Base-by-base conservation (phyloP, 2,113 vertebrate genomes). In the Pedionomus torquatus region DNA sequence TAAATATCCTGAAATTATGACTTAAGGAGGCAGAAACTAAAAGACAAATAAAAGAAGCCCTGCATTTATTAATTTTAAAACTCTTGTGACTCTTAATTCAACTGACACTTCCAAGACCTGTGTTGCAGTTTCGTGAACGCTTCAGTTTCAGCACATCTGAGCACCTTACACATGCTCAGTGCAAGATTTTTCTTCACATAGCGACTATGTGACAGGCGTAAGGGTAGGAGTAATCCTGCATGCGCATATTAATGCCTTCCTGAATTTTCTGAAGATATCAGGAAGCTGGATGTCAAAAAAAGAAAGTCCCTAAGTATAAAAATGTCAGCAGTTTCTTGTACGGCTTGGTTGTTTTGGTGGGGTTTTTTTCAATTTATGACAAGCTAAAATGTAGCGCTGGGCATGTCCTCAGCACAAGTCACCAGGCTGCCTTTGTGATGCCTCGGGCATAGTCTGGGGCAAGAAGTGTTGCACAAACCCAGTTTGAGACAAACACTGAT, bases 341-440 rank as follows among this genome's bases (percentile, higher is more conserved):
- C 0, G 1, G 18, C 20, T 72, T 80, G 4, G 10, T 57, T 71
- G 57, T 11, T 86, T 26, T 5, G 2, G 5, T 63, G 0, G 0
- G 11, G 11, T 9, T 33, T 41, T 54, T 75, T 61, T 35, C 1
- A 4, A 7, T 74, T 91, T 83, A 46, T 18, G 35, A 65, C 37
- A 66, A 72, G 44, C 21, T 74, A 60, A 83, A 51, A n/a, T 11
- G 28, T 23, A 57, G 30, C 0, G 0, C n/a, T 19, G 19, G 35
- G n/a, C 48, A 66, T 0, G 0, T 85, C 35, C 41, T 79, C 37
- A 60, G 30, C 0, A 0, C 18, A 49, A 82, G 55, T 17, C 65
- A 51, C 44, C 51, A 39, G 26, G 23, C 35, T 89, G 60, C 48
- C 48, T 55, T 55, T 71, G n/a, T 1, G 2, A 37, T 2, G 1